Evolutionary conservation across 1,140 invertebrate genomes (phyloP).

Genomic region (Listronotus bonariensis): DNA sequence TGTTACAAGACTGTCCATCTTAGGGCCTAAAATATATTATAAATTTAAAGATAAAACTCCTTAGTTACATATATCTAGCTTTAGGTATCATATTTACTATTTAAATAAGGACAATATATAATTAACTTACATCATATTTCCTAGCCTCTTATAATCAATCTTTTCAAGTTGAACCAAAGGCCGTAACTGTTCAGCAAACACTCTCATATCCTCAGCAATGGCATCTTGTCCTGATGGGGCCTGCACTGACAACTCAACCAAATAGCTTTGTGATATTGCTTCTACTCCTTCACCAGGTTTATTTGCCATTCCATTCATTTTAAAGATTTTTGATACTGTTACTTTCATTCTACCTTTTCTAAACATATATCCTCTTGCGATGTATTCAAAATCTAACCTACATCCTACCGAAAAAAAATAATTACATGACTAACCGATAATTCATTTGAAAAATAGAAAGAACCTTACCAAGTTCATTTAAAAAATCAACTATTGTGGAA

Average conservation of each 20-base stretch:
- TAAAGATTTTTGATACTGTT: slow-evolving; percentile 93
- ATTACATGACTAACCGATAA: slow-evolving; percentile 1
- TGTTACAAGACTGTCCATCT: too few relatives aligned
- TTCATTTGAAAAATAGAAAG: not conserved
- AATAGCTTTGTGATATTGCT: slow-evolving; percentile 87
- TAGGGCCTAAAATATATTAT: too few relatives aligned
- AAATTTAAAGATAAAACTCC: too few relatives aligned
- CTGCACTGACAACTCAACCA: slow-evolving; percentile 92
- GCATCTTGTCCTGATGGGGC: slow-evolving; percentile 92
- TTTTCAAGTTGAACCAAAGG: slow-evolving; percentile 90
- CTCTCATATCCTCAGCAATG: slow-evolving; percentile 93
- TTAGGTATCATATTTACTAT: too few relatives aligned
- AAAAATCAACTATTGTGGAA: slow-evolving; percentile 86
- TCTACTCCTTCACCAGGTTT: slow-evolving; percentile 75
- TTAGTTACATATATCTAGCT: too few relatives aligned
- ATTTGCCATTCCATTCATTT: slow-evolving; percentile 72
- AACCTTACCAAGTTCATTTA: slow-evolving; percentile 73
- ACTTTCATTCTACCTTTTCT: slow-evolving; percentile 96
- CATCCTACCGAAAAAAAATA: slow-evolving; percentile 64
- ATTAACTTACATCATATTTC: slow-evolving; percentile 55
- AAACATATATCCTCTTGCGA: slow-evolving; percentile 93
- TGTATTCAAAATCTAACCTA: slow-evolving; percentile 90
- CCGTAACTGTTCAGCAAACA: slow-evolving; percentile 92
- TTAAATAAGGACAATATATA: not conserved
- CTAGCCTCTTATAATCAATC: slow-evolving; percentile 83